Evolutionary conservation across 92 coral and sea anemone species (phyloP), one percentile per base, ranked within the genome.

Genomic region (Epizoanthus ramosus): DNA sequence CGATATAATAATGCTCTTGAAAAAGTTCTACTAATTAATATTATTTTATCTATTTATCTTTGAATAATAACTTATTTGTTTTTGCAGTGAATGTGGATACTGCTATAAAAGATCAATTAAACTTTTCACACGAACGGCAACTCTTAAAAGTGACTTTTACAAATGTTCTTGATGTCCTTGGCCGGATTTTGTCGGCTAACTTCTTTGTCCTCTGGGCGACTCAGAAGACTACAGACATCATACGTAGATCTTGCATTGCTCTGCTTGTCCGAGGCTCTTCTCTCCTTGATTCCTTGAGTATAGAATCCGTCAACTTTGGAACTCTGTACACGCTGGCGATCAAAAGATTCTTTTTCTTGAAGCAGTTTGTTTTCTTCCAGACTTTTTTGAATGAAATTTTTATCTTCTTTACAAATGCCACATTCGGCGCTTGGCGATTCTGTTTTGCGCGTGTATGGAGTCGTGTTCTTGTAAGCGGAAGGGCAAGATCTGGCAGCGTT

Each of bases 141-240:
- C 35, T 9, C 28, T 67, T 15, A 18, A 67, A 67, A 67, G 41
- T 28, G 21, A 56, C 25, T 63, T 16, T 63, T 77, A 43, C 37
- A 77, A 61, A 6, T 60, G 31, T 45, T 57, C 7, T 77, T 77
- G 25, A 57, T 23, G 71, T 21, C 57, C n/a, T 57, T 21, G 1
- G 70, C 16, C 5, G 82, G 19, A 16, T 39, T 77, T 77, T 63
- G 70, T 24, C 82, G 82, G 18, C 28, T 37, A 45, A 63, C 41
- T 5, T 63, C 71, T 61, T 43, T 77, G 10, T 14, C 82, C 4
- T 77, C 71, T 41, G 18, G 69, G 58, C 58, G 71, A 39, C 71
- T 77, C 21, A 77, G 70, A 37, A 77, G 70, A 63, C 61, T 77
- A 22, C 71, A 60, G 15, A 77, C 82, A 77, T 77, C 71, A 18